Percentiles rank a stretch among this genome's conserved stretches.
Evolutionary conservation across 2,797 vertebrate species (phyloP).

Genomic region (Gallinago solitaria): DNA sequence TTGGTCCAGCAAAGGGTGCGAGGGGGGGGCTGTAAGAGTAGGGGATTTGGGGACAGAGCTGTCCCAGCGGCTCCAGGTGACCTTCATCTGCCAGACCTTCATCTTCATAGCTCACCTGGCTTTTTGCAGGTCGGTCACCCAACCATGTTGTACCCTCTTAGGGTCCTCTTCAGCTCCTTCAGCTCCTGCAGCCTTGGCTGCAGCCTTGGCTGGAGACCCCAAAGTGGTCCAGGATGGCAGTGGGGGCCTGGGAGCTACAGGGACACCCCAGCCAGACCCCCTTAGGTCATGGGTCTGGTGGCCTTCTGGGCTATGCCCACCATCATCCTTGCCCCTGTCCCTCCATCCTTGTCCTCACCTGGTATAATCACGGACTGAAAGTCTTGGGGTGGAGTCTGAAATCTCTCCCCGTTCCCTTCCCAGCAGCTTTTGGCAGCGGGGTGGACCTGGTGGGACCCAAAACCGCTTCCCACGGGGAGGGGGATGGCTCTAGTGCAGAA

Average conservation of each 20-base stretch:
- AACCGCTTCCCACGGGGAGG: not conserved
- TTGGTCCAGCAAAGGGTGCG: not conserved
- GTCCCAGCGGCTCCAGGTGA: not conserved
- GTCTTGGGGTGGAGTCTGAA: not conserved
- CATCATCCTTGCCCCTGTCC: not conserved
- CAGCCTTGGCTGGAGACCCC: not conserved
- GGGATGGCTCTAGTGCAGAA: fast-evolving
- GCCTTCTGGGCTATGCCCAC: not conserved
- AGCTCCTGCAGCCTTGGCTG: not conserved
- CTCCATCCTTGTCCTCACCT: fast-evolving
- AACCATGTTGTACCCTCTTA: not conserved
- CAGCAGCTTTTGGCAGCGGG: fast-evolving
- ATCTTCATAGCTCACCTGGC: not conserved
- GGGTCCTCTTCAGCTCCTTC: not conserved
- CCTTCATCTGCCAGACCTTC: not conserved
- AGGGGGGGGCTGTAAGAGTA: not conserved
- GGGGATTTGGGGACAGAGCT: not conserved
- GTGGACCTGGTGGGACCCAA: not conserved
- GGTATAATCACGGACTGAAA: too few relatives aligned
- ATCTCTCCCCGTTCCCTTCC: not conserved
- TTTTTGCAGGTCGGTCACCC: not conserved
- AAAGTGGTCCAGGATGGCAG: not conserved
- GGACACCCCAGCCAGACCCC: not conserved
- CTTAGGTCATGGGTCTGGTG: not conserved
- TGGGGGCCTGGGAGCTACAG: not conserved